Evolutionary conservation across 2,113 vertebrate genomes (phyloP).

Genomic region (Centropristis striata): DNA sequence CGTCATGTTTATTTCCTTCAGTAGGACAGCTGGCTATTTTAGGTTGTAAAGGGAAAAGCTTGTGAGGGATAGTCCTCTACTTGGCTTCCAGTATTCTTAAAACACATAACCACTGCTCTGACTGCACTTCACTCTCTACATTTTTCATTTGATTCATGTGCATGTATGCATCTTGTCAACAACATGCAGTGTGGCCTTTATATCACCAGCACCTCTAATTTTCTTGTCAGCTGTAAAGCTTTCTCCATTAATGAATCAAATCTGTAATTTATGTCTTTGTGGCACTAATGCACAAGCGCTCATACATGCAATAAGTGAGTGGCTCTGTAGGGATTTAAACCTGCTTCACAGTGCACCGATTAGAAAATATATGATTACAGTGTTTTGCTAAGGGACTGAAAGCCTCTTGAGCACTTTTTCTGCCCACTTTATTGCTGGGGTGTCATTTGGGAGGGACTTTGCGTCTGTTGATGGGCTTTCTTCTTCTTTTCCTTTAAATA

Average conservation of each 20-base stretch:
- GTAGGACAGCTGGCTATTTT: no score
- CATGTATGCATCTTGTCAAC: neutral
- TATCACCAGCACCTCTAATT: constrained; percentile 24
- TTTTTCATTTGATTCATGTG: neutral
- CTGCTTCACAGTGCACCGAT: neutral
- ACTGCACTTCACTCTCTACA: fast-evolving
- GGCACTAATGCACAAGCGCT: neutral
- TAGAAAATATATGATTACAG: constrained; percentile 39
- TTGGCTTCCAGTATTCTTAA: neutral
- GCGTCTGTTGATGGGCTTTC: constrained; percentile 1
- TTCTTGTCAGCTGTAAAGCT: neutral
- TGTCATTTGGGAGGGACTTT: constrained; percentile 23
- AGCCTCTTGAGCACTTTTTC: neutral
- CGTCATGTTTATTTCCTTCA: no score
- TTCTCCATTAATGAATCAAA: constrained; percentile 1
- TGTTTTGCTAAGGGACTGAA: constrained; percentile 14
- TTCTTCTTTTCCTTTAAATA: constrained; percentile 20
- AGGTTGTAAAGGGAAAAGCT: no score
- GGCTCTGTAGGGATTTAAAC: constrained; percentile 21
- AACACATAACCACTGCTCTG: no score
- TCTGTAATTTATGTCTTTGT: constrained; percentile 13
- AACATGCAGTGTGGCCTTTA: neutral
- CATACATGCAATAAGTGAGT: constrained; percentile 25
- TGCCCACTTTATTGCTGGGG: constrained; percentile 14
- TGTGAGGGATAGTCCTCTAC: neutral